Evolutionary conservation across 2,797 vertebrate species (phyloP).

Genomic region (Leontocebus nigricollis): DNA sequence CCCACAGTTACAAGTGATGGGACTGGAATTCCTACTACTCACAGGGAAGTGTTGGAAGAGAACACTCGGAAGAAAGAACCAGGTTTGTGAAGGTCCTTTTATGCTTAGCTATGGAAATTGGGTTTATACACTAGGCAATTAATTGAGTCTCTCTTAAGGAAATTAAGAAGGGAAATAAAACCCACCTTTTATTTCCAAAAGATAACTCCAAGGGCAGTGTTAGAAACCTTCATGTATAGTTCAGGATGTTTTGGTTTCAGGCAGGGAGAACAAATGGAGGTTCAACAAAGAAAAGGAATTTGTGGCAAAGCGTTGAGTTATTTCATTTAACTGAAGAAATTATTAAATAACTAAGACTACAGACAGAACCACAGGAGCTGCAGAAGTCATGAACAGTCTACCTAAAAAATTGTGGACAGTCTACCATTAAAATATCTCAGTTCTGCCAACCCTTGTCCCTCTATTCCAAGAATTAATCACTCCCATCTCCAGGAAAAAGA

Average conservation of each 20-base stretch:
- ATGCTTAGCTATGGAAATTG: neutral
- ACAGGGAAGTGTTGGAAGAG: neutral
- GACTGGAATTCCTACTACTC: neutral
- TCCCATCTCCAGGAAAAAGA: neutral
- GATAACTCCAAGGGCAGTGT: neutral
- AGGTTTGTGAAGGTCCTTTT: neutral
- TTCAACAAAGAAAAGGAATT: neutral
- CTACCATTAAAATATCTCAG: neutral
- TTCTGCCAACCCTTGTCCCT: neutral
- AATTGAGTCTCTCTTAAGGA: neutral
- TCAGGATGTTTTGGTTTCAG: slow-evolving; percentile 9
- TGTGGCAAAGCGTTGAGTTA: neutral
- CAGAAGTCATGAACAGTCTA: neutral
- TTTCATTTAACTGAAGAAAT: neutral
- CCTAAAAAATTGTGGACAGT: neutral
- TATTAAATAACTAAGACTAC: neutral
- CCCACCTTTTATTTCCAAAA: neutral
- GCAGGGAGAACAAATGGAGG: neutral
- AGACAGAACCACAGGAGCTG: neutral
- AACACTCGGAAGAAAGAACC: neutral
- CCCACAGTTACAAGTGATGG: neutral
- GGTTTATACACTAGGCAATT: neutral
- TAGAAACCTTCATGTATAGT: neutral
- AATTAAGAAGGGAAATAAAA: neutral
- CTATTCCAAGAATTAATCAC: neutral